Evolutionary conservation across 2,113 vertebrate genomes (phyloP).

Genomic region (Bungarus multicinctus): DNA sequence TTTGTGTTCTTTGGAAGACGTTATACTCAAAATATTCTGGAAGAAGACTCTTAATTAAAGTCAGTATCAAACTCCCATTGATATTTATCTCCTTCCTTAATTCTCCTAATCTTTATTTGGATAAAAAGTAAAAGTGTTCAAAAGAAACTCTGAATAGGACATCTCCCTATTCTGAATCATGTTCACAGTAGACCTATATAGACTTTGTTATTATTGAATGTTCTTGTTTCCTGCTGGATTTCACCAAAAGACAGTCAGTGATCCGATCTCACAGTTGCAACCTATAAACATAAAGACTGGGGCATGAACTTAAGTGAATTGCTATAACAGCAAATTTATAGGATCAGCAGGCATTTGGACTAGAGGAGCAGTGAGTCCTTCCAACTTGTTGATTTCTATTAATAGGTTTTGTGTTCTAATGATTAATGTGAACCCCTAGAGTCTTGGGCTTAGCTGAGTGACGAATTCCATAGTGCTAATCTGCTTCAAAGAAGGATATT

Average conservation of each 20-base stretch:
- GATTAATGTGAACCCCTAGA: background rate
- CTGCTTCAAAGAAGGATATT: background rate
- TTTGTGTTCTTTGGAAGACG: background rate
- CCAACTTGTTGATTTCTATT: background rate
- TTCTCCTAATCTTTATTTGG: background rate
- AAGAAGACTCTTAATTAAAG: background rate
- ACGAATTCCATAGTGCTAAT: background rate
- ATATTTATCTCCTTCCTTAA: background rate
- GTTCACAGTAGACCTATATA: background rate
- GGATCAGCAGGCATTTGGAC: background rate
- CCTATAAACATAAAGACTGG: background rate
- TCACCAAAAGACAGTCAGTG: background rate
- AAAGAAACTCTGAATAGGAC: background rate
- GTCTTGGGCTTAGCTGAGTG: background rate
- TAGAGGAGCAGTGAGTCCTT: background rate
- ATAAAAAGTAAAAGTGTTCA: background rate
- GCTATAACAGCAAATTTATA: background rate
- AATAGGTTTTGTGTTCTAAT: background rate
- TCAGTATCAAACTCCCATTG: background rate
- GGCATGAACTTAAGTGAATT: background rate
- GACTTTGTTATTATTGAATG: background rate
- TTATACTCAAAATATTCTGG: background rate
- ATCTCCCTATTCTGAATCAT: background rate
- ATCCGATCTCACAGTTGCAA: background rate
- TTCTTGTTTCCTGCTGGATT: background rate